These are phyloP conservation scores for Autographa pulchrina DNA, from an alignment of 2,888 invertebrate species.

Conservation along the genomic window DNA sequence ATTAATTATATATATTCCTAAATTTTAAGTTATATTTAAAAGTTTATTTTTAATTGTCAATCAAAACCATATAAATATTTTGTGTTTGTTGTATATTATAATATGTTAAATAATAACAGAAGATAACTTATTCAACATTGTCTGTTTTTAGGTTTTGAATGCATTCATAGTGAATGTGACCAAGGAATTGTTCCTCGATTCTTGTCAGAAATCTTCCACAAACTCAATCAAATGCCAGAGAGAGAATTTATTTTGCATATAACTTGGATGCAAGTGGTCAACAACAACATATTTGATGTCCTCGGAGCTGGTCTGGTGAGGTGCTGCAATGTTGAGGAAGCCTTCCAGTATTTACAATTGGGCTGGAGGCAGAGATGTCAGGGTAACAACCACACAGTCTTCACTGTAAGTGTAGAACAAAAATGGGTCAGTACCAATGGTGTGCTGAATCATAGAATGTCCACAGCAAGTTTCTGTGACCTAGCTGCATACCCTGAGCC, in stretches of 20 bases:
- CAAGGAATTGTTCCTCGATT: slow-evolving; percentile 93
- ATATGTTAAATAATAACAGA: too few relatives aligned
- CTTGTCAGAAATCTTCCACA: slow-evolving; percentile 92
- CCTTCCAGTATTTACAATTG: slow-evolving; percentile 92
- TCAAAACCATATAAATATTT: too few relatives aligned
- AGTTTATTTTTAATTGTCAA: too few relatives aligned
- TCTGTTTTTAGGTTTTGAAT: slow-evolving; percentile 83
- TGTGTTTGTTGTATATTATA: too few relatives aligned
- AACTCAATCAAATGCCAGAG: slow-evolving; percentile 90
- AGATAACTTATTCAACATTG: background rate
- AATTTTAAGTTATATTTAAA: too few relatives aligned
- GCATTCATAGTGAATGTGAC: slow-evolving; percentile 91
- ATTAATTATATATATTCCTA: too few relatives aligned
- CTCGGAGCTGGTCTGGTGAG: slow-evolving; percentile 88
- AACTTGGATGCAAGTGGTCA: slow-evolving; percentile 93
- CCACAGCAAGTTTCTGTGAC: slow-evolving; percentile 93
- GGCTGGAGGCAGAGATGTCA: slow-evolving; percentile 90
- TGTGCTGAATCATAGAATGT: slow-evolving; percentile 91
- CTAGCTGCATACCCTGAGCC: slow-evolving; percentile 90
- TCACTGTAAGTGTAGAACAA: slow-evolving; percentile 93
- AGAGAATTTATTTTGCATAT: slow-evolving; percentile 91
- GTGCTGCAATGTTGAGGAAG: slow-evolving; percentile 92
- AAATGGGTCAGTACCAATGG: slow-evolving; percentile 92
- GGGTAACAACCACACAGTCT: slow-evolving; percentile 91
- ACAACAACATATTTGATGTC: slow-evolving; percentile 90